Base-by-base conservation (phyloP, 2,888 invertebrate genomes). In the Entomobrya proxima region DNA sequence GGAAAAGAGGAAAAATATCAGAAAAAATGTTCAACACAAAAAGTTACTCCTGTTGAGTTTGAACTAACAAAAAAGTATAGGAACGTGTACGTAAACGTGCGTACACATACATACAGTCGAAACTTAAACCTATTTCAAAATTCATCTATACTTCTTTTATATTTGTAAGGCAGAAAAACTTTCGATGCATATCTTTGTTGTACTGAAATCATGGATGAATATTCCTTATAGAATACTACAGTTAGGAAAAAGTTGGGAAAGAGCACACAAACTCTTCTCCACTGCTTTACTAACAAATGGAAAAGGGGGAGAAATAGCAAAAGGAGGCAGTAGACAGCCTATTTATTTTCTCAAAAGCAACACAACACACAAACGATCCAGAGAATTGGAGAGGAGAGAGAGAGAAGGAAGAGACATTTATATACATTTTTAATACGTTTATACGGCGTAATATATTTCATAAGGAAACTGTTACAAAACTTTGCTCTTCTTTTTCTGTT, bases 271-370 rank as follows among this genome's bases (percentile, higher is more conserved):
- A n/a, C 7, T 35, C 44, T 13, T 32, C 74, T 75, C 50, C 55
- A 55, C 32, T 24, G 13, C 52, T 67, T 50, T 52, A 75, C 32
- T 24, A 32, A 18, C 32, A 37, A n/a, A 78, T 44, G 35, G 1
- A 32, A 61, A 58, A 55, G 64, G 21, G 58, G 67, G 82, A 44
- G 61, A 58, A 72, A 24, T 4, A 37, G 75, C 40, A 75, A 58
- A 76, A 76, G 50, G 18, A 55, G 55, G 32, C 13, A 44, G 35
- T 50, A 82, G 83, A 79, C 86, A 86, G 78, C 77, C 79, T 86
- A 86, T 86, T 86, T 86, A 86, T 86, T 86, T 86, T 78, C 77
- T 86, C 67, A 76, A 86, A 81, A 76, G 64, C 37, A 86, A 67
- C 81, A 81, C 64, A 85, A 67, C 32, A 67, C 58, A 50, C 69